These are phyloP conservation scores for Fragum fragum DNA, from an alignment of 2,888 invertebrate species.

Conservation along the genomic window DNA sequence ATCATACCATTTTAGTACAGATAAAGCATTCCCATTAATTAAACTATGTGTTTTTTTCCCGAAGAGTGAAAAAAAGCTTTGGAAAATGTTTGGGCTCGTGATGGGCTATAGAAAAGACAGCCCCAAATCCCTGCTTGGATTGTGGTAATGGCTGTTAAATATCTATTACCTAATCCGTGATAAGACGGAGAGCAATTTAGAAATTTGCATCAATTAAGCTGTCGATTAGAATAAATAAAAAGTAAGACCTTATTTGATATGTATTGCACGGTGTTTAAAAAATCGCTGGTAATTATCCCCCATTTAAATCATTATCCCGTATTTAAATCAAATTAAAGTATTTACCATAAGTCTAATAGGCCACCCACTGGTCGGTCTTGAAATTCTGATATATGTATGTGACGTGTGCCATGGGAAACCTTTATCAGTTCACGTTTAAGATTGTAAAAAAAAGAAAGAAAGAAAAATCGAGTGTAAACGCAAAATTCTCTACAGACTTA, in stretches of 20 bases:
- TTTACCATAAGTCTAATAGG: neutral
- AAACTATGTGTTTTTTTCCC: neutral
- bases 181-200: neutral
- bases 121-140: neutral
- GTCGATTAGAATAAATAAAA: neutral
- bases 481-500: no score
- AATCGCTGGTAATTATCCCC: neutral
- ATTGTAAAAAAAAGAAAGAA: no score
- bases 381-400: neutral
- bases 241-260: neutral
- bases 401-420: neutral
- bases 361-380: neutral
- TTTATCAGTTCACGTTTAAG: neutral
- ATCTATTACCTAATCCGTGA: neutral
- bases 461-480: no score
- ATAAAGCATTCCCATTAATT: neutral
- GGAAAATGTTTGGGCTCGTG: neutral
- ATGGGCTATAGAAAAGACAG: neutral
- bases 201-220: conserved; percentile 6
- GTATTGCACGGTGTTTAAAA: conserved; percentile 2
- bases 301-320: conserved; percentile 6
- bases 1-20: neutral
- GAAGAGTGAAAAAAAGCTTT: neutral
- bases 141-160: neutral
- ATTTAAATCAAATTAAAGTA: conserved; percentile 2